Evolutionary conservation across 2,797 vertebrate genomes (phyloP).

Genomic region (Syngnathus rostellatus): DNA sequence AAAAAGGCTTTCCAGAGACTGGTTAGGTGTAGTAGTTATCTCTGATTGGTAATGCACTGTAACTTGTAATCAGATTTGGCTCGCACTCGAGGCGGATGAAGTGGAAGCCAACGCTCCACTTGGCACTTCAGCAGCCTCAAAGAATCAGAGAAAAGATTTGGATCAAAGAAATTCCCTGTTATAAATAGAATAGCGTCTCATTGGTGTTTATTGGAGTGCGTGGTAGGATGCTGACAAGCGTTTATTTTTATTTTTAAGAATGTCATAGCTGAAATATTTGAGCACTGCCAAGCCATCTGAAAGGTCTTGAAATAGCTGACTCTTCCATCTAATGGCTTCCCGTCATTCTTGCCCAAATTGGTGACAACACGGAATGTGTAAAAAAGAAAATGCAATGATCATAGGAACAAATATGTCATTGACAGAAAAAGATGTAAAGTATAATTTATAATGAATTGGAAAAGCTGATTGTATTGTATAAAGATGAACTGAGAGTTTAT

Average conservation of each 20-base stretch:
- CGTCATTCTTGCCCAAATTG: slow-evolving; percentile 24
- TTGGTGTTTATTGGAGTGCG: slow-evolving; percentile 44
- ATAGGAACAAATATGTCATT: not conserved
- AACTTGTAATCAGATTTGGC: slow-evolving; percentile 14
- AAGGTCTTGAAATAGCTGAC: slow-evolving; percentile 47
- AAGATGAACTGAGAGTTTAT: not conserved
- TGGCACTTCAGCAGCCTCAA: slow-evolving; percentile 31
- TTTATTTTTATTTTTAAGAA: slow-evolving; percentile 31
- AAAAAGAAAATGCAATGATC: not conserved
- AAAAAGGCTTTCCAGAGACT: slow-evolving; percentile 98
- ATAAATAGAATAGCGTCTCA: slow-evolving; percentile 41
- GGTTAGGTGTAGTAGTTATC: slow-evolving; percentile 77
- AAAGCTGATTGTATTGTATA: not conserved
- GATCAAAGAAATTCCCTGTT: slow-evolving; percentile 29
- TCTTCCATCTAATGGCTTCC: slow-evolving; percentile 34
- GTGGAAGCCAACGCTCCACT: slow-evolving; percentile 21
- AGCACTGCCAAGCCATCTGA: slow-evolving; percentile 42
- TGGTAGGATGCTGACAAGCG: slow-evolving; percentile 37
- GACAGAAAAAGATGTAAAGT: not conserved
- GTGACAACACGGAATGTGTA: slow-evolving; percentile 35
- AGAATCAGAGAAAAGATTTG: slow-evolving; percentile 31
- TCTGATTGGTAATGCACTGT: slow-evolving; percentile 52
- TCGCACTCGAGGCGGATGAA: slow-evolving; percentile 19
- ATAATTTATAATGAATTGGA: not conserved
- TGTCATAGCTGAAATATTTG: slow-evolving; percentile 29